Base-by-base conservation (phyloP, 2,797 vertebrate species). In the Eupleurogrammus muticus region DNA sequence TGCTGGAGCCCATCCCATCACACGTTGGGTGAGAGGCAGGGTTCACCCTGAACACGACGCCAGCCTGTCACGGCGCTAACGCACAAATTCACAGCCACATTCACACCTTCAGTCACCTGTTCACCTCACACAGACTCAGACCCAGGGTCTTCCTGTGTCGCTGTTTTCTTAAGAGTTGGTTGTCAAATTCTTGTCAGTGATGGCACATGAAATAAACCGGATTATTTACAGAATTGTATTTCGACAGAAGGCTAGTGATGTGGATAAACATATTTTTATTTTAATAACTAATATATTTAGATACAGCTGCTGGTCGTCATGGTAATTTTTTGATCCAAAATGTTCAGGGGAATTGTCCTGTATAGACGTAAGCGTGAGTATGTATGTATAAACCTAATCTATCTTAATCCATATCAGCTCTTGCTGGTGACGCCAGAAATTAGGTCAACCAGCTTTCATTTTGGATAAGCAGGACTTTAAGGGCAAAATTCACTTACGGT, bases 401-500 rank as follows among this genome's bases (percentile, higher is more conserved):
- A 53, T 77, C 74, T 85, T 83, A 67, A 80, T 87, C 81, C 70
- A 79, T 81, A 78, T 78, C 79, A 70, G 79, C 78, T 78, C 72
- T 44, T 64, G 63, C 66, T 52, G 47, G 49, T 77, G 76, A 83
- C 32, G 23, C 44, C 62, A 75, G 69, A 87, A 92, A 88, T 82
- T 47, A 84, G 90, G 89, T 90, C 89, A 90, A 35, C 63, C 76
- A 54, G 77, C 62, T 81, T 79, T 84, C 57, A 84, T 85, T 89
- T 79, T 79, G 67, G 64, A 88, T 90, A 76, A 88, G 81, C 85
- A 48, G 75, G 82, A 79, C 69, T 83, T 84, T 70, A 85, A 84
- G 68, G 80, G 80, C 65, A 71, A 81, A 81, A 87, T 66, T 68
- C 54, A 50, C 47, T 64, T 68, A 58, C 69, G 34, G 62, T 19